Evolutionary conservation across 2,888 invertebrate species (phyloP).

Genomic region (Trissonchulus latispiculum): DNA sequence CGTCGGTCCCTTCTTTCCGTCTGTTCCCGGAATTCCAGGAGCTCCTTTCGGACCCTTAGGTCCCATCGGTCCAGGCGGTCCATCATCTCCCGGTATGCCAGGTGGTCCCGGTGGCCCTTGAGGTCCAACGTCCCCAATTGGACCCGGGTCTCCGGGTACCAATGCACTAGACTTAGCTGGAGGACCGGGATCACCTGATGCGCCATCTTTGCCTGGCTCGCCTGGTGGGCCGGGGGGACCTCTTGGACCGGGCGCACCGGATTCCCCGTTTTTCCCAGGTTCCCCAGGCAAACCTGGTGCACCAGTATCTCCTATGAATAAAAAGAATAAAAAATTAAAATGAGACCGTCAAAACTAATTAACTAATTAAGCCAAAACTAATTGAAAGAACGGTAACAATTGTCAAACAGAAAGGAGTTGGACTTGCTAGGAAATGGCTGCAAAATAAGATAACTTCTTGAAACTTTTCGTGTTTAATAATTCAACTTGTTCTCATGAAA

Average conservation of each 20-base stretch:
- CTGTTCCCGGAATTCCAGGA: conserved; percentile 24
- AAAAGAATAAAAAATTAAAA: neutral
- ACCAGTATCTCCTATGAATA: conserved; percentile 11
- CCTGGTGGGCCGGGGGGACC: conserved; percentile 20
- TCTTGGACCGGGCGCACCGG: conserved; percentile 13
- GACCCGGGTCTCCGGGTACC: conserved; percentile 26
- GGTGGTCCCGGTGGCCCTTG: conserved; percentile 33
- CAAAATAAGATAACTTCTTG: no score
- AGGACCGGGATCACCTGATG: conserved; percentile 16
- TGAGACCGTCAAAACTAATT: no score
- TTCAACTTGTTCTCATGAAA: no score
- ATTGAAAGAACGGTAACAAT: no score
- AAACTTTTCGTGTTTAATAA: no score
- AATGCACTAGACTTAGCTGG: conserved; percentile 17
- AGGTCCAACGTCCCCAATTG: conserved; percentile 25
- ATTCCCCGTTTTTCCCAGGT: conserved; percentile 17
- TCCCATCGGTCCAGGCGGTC: conserved; percentile 25
- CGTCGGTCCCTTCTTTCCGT: conserved; percentile 27
- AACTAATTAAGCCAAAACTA: no score
- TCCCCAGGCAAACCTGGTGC: conserved; percentile 13
- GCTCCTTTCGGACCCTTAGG: conserved; percentile 25
- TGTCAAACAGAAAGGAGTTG: no score
- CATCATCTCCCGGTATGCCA: conserved; percentile 31
- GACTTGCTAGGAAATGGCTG: no score
- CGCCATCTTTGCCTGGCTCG: conserved; percentile 16